Conservation (phyloP, 2,113 vertebrate genomes). For the Ursus arctos region DNA sequence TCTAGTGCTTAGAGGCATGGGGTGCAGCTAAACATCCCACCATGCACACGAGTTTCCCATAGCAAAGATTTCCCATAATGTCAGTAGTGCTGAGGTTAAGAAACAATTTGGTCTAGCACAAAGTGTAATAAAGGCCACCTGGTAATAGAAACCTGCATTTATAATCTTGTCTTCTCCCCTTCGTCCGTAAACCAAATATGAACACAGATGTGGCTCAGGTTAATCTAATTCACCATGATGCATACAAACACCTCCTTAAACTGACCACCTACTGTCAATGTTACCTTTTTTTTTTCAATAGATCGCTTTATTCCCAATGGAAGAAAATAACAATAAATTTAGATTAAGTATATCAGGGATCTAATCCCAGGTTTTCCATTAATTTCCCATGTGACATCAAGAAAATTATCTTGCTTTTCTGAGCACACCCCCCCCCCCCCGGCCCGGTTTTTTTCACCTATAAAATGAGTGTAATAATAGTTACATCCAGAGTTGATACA, state of each 20-base stretch:
- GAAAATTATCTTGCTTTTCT: neutral
- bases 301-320: neutral
- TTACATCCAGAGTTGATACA: neutral
- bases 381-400: neutral
- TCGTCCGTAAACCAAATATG: neutral
- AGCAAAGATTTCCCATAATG: no score
- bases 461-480: neutral
- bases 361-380: neutral
- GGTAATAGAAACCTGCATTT: neutral
- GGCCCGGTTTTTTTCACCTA: neutral
- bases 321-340: neutral
- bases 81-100: neutral
- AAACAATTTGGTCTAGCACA: neutral
- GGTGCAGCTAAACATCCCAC: fast-evolving
- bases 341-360: neutral
- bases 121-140: neutral
- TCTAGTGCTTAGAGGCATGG: neutral
- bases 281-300: neutral
- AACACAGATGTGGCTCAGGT: neutral
- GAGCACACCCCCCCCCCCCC: neutral
- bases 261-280: neutral
- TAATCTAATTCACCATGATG: neutral
- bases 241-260: neutral
- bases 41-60: neutral
- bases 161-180: neutral